These are phyloP conservation scores for Axea sp. DNA, from an alignment of 2,888 invertebrate genomes.

Conservation along the genomic window DNA sequence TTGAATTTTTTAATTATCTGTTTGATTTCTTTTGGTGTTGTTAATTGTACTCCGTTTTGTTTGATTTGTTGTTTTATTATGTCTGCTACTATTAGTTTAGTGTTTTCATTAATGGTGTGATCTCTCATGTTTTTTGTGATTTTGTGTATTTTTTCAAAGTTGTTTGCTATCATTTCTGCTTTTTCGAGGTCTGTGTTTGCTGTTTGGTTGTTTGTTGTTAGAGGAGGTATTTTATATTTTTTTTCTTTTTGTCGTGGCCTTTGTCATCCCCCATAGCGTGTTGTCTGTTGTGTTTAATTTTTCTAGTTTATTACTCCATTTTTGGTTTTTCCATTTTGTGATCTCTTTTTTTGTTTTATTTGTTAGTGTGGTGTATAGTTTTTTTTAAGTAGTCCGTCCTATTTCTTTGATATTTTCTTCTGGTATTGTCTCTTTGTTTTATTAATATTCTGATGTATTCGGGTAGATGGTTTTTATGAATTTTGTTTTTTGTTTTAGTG, in stretches of 20 bases:
- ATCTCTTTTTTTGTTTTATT: not conserved
- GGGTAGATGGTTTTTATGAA: too few species aligned
- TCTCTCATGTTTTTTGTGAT: not conserved
- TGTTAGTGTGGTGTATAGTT: not conserved
- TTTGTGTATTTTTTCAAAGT: slow-evolving; percentile 3
- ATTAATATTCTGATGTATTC: too few species aligned
- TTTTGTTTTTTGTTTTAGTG: too few species aligned
- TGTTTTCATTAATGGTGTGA: not conserved
- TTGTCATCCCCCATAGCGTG: not conserved
- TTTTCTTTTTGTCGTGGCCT: not conserved
- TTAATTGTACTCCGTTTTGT: not conserved
- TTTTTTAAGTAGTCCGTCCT: too few species aligned
- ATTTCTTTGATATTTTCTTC: too few species aligned
- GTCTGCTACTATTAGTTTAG: too few species aligned
- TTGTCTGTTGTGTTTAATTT: not conserved
- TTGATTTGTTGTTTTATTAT: too few species aligned
- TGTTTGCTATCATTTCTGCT: not conserved
- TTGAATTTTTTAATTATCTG: slow-evolving; percentile 1
- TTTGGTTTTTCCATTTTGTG: not conserved
- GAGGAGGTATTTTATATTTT: not conserved
- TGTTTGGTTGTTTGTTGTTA: not conserved
- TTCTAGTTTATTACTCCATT: not conserved
- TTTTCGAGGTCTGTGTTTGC: not conserved
- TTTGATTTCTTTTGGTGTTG: not conserved
- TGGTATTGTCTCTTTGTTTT: too few species aligned